These are phyloP conservation scores for Smittia sp. DNA, from an alignment of 2,888 invertebrate species.

Conservation along the genomic window DNA sequence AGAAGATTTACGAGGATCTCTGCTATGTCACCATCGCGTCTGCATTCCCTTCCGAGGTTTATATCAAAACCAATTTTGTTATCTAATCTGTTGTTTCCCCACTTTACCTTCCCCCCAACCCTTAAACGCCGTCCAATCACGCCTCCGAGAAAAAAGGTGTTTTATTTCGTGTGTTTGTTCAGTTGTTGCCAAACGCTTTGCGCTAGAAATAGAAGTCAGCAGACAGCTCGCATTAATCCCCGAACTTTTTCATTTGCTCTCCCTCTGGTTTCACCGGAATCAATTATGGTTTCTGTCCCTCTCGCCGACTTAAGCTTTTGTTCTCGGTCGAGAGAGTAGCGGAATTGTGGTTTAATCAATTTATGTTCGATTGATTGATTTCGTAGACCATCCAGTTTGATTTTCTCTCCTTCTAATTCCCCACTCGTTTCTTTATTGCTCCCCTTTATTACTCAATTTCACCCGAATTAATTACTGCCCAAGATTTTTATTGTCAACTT, in stretches of 20 bases:
- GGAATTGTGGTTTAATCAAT: too few species aligned
- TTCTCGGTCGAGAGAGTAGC: too few species aligned
- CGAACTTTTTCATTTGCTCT: background rate
- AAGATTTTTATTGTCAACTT: too few species aligned
- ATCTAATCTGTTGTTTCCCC: slow-evolving; percentile 19
- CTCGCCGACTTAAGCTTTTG: too few species aligned
- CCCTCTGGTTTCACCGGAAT: background rate
- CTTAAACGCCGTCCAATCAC: background rate
- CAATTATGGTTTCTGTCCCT: background rate
- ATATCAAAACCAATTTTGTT: slow-evolving; percentile 36
- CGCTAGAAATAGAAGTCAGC: slow-evolving; percentile 1
- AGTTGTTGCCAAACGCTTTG: slow-evolving; percentile 3
- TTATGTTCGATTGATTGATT: too few species aligned
- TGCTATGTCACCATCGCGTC: slow-evolving; percentile 81
- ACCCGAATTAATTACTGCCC: too few species aligned
- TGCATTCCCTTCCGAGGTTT: slow-evolving; percentile 63
- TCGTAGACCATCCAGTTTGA: too few species aligned
- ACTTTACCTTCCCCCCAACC: slow-evolving; percentile 6
- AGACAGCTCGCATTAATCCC: background rate
- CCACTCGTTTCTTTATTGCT: too few species aligned
- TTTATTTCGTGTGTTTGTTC: slow-evolving; percentile 1
- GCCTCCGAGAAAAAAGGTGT: background rate
- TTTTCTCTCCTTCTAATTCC: too few species aligned
- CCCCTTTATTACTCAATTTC: too few species aligned
- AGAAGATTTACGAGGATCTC: slow-evolving; percentile 84